phyloP scores from a whole-genome alignment of 2,888 invertebrate genomes.

The Eremobia ochroleuca region DNA sequence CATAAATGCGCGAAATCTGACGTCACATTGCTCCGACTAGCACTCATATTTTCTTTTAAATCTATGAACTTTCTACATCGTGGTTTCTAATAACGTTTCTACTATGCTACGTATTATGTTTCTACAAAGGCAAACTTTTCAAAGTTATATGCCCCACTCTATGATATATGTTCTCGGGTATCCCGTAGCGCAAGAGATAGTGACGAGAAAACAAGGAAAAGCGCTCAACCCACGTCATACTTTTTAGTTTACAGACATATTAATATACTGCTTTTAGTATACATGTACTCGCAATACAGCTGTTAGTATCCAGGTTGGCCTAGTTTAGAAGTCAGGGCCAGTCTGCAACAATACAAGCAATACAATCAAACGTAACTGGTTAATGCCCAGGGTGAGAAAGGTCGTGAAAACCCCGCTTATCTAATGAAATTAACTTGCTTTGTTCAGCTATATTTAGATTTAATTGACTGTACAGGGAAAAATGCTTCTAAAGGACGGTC shows the following conservation, averaged over 20 bases:
- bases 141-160: conserved; percentile 25
- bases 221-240: conserved; percentile 27
- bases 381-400: conserved; percentile 34
- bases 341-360: conserved; percentile 43
- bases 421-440: conserved; percentile 35
- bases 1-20: conserved; percentile 21
- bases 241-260: conserved; percentile 23
- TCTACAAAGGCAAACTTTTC: conserved; percentile 24
- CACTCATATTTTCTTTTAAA: conserved; percentile 36
- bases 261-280: conserved; percentile 32
- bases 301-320: conserved; percentile 41
- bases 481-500: conserved; percentile 23
- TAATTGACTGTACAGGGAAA: conserved; percentile 34
- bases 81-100: conserved; percentile 41
- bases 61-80: conserved; percentile 33
- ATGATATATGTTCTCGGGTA: conserved; percentile 11
- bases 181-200: conserved; percentile 33
- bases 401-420: conserved; percentile 28
- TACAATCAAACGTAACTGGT: conserved; percentile 42
- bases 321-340: conserved; percentile 53
- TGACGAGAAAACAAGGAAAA: conserved; percentile 29
- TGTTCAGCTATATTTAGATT: conserved; percentile 51
- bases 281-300: conserved; percentile 21
- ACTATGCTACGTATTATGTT: conserved; percentile 26
- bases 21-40: conserved; percentile 13